Base-by-base conservation (phyloP, 1,140 invertebrate species). In the Lepidurus packardi region DNA sequence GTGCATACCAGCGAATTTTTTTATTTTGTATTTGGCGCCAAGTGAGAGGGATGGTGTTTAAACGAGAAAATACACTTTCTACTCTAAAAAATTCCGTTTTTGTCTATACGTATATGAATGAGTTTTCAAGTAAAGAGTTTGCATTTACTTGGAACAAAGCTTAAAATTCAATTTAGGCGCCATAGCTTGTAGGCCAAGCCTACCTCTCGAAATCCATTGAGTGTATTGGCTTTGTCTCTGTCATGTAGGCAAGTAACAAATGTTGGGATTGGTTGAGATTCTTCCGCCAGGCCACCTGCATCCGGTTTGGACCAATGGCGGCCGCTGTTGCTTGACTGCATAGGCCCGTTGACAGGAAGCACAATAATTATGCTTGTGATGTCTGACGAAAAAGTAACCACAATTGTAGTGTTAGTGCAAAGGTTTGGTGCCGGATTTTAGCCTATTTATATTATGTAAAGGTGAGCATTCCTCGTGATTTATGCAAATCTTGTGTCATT, bases 321-420 rank as follows among this genome's bases (percentile, higher is more conserved):
- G 43, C 9, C 24, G 43, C 43, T 47, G 34, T 77, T 77, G 44
- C 75, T 34, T 25, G 75, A 43, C 41, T 77, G 9, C 43, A 47
- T 41, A 34, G 43, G 25, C 75, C 43, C 47, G 47, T 47, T 77
- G 75, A 44, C 75, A 77, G 75, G 75, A 77, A 77, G 75, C 75
- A 77, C 75, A 77, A 77, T 77, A 45, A 77, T 77, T 77, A 45
- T 77, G 43, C 75, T 47, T 77, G 75, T 77, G 47, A 77, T 77
- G 75, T 43, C 47, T 44, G 75, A 43, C 75, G 75, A 77, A 77
- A 77, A 77, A 77, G 75, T 45, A 77, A 47, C 47, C 47, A n/a
- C 53, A 65, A 65, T 65, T 65, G 53, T 65, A 65, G 53, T 65
- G 53, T 65, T 65, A 65, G 53, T 65, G 53, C 53, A 65, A 65